Conservation (phyloP, 2,797 vertebrate species). For the Anas georgica region DNA sequence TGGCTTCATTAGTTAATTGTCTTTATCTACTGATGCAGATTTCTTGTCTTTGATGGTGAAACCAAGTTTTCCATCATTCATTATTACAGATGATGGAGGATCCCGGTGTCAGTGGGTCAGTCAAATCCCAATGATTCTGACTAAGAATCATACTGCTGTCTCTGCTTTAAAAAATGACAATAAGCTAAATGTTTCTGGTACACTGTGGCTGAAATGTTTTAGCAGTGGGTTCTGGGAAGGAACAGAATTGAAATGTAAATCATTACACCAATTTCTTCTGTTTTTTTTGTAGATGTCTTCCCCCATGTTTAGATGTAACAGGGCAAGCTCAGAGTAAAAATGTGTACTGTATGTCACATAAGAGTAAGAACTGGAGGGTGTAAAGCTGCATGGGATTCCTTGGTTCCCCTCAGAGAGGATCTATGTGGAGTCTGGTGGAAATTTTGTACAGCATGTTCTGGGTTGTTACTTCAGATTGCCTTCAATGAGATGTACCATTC, state of each 20-base stretch:
- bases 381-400: neutral
- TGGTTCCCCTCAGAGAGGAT: neutral
- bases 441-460: neutral
- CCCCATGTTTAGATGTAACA: neutral
- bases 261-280: neutral
- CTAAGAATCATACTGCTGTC: neutral
- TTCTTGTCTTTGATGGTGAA: neutral
- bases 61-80: neutral
- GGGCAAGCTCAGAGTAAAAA: neutral
- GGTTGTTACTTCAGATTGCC: neutral
- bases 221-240: neutral
- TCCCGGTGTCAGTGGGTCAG: neutral
- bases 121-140: neutral
- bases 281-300: neutral
- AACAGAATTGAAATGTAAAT: neutral
- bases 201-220: neutral
- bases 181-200: neutral
- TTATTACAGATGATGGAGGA: neutral
- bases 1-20: neutral
- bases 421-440: neutral
- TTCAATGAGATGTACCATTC: neutral
- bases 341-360: neutral
- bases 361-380: neutral
- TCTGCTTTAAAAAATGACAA: neutral
- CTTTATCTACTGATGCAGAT: neutral